Percentiles rank a stretch among this genome's conserved stretches.
Conservation (phyloP, 2,113 vertebrate genomes). For the Heterocephalus glaber region DNA sequence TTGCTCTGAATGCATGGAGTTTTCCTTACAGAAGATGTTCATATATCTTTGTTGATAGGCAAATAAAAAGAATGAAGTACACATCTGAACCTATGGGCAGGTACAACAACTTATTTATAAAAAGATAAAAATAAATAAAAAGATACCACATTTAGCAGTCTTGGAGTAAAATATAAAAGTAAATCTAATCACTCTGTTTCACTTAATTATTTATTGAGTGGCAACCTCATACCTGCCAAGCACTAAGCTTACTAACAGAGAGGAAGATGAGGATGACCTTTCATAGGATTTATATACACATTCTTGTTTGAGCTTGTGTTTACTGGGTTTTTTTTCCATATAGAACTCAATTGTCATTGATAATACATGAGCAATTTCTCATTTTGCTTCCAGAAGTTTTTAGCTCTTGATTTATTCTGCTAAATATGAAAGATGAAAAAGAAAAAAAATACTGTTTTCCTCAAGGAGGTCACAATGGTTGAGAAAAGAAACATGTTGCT, state of each 20-base stretch:
- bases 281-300: not conserved
- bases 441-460: not conserved
- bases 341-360: not conserved
- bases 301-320: not conserved
- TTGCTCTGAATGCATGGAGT: not conserved
- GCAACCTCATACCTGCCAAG: not conserved
- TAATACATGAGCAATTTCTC: not conserved
- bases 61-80: not conserved
- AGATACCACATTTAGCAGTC: not conserved
- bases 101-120: not conserved
- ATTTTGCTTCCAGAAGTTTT: not conserved
- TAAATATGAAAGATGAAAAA: not conserved
- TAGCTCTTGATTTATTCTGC: not conserved
- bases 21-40: conserved; percentile 25
- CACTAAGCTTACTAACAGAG: not conserved
- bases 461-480: not conserved
- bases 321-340: not conserved
- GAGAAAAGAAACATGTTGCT: not conserved
- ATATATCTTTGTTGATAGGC: not conserved
- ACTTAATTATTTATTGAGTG: not conserved
- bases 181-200: not conserved
- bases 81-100: not conserved
- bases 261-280: not conserved
- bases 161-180: not conserved
- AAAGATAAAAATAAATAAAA: conserved; percentile 22